Evolutionary conservation across 2,797 vertebrate species (phyloP).

Genomic region (Meda fulgida): DNA sequence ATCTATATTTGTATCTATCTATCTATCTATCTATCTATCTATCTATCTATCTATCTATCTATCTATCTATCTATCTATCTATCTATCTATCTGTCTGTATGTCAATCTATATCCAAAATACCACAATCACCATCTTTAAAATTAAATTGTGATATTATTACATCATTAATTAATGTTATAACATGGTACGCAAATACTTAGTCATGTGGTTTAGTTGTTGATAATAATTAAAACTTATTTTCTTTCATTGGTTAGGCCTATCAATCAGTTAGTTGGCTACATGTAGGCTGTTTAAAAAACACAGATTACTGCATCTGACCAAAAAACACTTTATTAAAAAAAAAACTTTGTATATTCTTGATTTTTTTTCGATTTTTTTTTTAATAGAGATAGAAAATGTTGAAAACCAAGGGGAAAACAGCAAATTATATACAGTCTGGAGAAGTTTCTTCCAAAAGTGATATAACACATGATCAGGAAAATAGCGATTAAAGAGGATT

Average conservation of each 20-base stretch:
- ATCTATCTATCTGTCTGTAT: neutral
- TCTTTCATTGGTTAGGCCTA: neutral
- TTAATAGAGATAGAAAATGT: conserved; percentile 42
- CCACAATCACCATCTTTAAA: neutral
- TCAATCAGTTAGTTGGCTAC: neutral
- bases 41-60: no score
- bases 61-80: neutral
- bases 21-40: no score
- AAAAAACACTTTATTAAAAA: conserved; percentile 59
- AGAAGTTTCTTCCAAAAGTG: conserved; percentile 26
- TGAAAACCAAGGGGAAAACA: conserved; percentile 36
- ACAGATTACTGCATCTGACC: conserved; percentile 25
- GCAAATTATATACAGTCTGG: conserved; percentile 40
- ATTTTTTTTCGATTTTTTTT: conserved; percentile 16
- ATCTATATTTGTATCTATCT: no score
- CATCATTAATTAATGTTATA: neutral
- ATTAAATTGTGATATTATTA: neutral
- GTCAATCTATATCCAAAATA: no score
- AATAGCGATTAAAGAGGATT: conserved; percentile 1
- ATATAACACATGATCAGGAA: conserved; percentile 12
- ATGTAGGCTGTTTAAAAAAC: neutral
- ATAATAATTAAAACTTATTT: neutral
- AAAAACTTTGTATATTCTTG: conserved; percentile 54
- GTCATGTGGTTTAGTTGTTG: neutral
- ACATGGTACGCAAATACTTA: neutral